Base-by-base conservation (phyloP, 2,888 invertebrate genomes). In the Polydrusus cervinus region DNA sequence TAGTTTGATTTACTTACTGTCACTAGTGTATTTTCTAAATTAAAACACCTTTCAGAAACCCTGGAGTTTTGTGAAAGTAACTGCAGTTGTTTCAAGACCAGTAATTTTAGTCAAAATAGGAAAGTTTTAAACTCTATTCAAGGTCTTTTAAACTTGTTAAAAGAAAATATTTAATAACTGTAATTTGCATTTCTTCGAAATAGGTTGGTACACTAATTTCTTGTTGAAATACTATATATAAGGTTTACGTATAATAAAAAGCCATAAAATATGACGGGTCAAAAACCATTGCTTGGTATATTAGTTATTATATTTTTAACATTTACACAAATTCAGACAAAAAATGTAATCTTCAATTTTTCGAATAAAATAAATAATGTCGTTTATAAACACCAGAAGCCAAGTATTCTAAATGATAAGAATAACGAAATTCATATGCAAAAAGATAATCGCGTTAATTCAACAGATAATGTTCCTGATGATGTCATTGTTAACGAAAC, bases 71-170 rank as follows among this genome's bases (percentile, higher is more conserved):
- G 45, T 45, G n/a, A 45, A 45, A 45, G 14, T 45, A n/a, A 45
- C 14, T 45, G 14, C 13, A 13, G 5, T 13, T 43, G 1, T 14
- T 45, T n/a, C 5, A 45, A n/a, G 1, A 45, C 13, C 45, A 3
- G 13, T 45, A 45, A 45, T 45, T 45, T 45, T 45, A 45, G 14
- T 25, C 5, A 25, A 45, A 45, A 14, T n/a, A 9, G 34, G 9
- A 34, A 45, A 45, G 13, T 45, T 45, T 25, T 6, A 45, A 45
- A 45, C 10, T 34, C 34, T 34, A 34, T 34, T 25, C 5, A 34
- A 34, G 34, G 34, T 8, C 34, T 6, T 34, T 13, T 10, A 9
- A 60, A 60, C 57, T 60, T 60, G 57, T 38, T 60, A 18, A 60
- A 38, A 60, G 18, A 38, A 38, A 16, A 1, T 30, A 14, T 34